A percentile compares a stretch with the other conserved stretches of the same genome.
These are phyloP conservation scores for Xenopus laevis DNA, from an alignment of 2,113 vertebrate species.

Conservation along the genomic window DNA sequence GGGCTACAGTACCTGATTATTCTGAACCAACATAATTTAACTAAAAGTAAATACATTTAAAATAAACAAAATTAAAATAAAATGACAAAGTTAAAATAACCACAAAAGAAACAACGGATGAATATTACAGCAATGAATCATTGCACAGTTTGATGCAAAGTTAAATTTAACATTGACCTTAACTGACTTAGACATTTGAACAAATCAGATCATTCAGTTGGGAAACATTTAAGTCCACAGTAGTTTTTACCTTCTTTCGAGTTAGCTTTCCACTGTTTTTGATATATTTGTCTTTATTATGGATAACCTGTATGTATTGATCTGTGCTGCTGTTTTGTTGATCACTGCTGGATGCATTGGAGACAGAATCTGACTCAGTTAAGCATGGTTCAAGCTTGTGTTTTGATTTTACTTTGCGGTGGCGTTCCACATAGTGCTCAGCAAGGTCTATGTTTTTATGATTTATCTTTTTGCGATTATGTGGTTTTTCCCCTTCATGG, in stretches of 20 bases:
- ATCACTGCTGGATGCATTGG: conserved; percentile 85
- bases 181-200: conserved; percentile 70
- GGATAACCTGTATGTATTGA: conserved; percentile 83
- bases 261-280: conserved; percentile 60
- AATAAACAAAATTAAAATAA: too few species aligned
- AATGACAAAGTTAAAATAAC: too few species aligned
- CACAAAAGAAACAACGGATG: too few species aligned
- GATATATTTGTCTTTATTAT: conserved; percentile 70
- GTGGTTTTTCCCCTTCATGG: conserved; percentile 49
- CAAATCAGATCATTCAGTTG: conserved; percentile 75
- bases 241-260: conserved; percentile 67
- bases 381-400: conserved; percentile 65
- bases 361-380: conserved; percentile 84
- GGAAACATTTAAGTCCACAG: conserved; percentile 50
- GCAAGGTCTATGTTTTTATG: conserved; percentile 54
- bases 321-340: conserved; percentile 82
- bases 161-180: too few species aligned
- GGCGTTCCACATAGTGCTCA: conserved; percentile 55
- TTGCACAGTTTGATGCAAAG: too few species aligned
- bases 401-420: conserved; percentile 66
- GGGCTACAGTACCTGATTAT: too few species aligned
- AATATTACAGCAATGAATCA: too few species aligned
- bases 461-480: conserved; percentile 55
- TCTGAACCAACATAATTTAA: too few species aligned
- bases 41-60: too few species aligned